A percentile compares a stretch with the other conserved stretches of the same genome.
These are phyloP conservation scores for Proteles cristata DNA, from an alignment of 2,113 vertebrate genomes.

Conservation along the genomic window DNA sequence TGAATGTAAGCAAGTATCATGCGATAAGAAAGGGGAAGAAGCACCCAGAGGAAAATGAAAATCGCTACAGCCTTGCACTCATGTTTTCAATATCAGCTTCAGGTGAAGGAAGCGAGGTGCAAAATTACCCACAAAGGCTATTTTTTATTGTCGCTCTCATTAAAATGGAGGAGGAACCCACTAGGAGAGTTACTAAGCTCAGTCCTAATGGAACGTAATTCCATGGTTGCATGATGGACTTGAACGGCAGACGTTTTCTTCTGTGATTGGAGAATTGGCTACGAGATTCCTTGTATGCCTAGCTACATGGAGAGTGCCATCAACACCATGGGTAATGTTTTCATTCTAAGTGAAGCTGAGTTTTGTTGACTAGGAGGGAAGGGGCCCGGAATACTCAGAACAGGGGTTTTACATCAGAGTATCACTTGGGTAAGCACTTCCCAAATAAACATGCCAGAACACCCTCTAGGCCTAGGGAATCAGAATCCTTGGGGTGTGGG, in stretches of 20 bases:
- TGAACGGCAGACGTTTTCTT: background rate
- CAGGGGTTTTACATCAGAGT: background rate
- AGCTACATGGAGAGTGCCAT: background rate
- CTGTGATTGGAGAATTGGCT: background rate
- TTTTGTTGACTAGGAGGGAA: background rate
- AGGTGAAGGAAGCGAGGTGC: background rate
- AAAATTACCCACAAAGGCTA: background rate
- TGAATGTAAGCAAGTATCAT: background rate
- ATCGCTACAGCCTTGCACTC: background rate
- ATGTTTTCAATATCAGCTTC: background rate
- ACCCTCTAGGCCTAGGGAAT: background rate
- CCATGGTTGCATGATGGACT: background rate
- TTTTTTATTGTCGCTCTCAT: background rate
- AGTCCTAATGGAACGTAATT: background rate
- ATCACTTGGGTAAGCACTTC: background rate
- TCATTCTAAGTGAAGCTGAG: background rate
- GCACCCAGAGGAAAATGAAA: slow-evolving; percentile 5
- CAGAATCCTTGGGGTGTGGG: background rate
- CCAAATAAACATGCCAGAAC: slow-evolving; percentile 20
- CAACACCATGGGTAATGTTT: background rate
- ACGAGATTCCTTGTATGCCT: background rate
- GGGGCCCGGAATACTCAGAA: background rate
- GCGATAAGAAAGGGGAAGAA: background rate
- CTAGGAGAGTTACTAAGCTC: background rate
- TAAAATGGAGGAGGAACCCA: background rate